These are phyloP conservation scores for Lithobates pipiens DNA, from an alignment of 2,797 vertebrate species.

Conservation along the genomic window DNA sequence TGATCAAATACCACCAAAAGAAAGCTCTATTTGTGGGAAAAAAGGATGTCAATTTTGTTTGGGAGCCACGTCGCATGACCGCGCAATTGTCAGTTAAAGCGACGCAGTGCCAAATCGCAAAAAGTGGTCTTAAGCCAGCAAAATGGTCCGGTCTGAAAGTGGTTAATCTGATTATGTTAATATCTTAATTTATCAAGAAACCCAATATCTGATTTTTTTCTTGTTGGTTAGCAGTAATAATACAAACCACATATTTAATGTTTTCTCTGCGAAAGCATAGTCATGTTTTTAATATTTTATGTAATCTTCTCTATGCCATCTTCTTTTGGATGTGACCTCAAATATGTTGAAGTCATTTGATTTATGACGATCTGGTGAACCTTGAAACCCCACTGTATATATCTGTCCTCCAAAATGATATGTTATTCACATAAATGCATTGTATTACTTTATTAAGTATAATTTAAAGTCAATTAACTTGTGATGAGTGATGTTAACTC, in stretches of 20 bases:
- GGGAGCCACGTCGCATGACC: too few species aligned
- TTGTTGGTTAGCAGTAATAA: not conserved
- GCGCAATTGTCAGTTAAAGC: too few species aligned
- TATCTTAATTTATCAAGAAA: not conserved
- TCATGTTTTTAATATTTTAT: not conserved
- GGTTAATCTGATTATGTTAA: not conserved
- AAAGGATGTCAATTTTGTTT: too few species aligned
- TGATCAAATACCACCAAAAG: too few species aligned
- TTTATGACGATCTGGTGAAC: conserved; percentile 57
- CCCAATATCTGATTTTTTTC: not conserved
- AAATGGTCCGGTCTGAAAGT: too few species aligned
- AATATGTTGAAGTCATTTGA: conserved; percentile 53
- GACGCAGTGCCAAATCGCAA: too few species aligned
- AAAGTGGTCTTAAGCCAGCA: too few species aligned
- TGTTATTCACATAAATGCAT: conserved; percentile 59
- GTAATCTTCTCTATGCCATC: conserved; percentile 2
- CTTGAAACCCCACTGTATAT: conserved; percentile 50
- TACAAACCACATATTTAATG: not conserved
- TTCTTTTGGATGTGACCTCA: conserved; percentile 37
- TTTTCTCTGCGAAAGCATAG: not conserved
- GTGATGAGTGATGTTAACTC: conserved; percentile 47
- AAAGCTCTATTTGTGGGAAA: too few species aligned
- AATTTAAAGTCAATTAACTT: conserved; percentile 45
- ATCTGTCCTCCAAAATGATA: conserved; percentile 59
- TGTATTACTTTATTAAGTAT: conserved; percentile 51